These are phyloP conservation scores for Morone saxatilis DNA, from an alignment of 2,113 vertebrate genomes.

Conservation along the genomic window DNA sequence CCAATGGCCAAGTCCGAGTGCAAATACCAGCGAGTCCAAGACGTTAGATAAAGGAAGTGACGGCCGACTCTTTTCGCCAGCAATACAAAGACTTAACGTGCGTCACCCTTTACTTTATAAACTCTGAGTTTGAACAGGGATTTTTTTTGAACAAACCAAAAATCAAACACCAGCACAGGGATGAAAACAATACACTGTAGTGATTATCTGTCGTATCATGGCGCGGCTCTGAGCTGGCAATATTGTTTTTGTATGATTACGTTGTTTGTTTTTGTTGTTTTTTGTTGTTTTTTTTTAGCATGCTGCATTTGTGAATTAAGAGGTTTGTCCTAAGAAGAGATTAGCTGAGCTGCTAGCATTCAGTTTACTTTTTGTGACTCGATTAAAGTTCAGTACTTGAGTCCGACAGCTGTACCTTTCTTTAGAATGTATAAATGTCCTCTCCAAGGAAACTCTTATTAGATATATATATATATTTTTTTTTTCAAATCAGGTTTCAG, in stretches of 20 bases:
- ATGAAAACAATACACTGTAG: constrained; percentile 73
- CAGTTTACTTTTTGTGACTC: constrained; percentile 65
- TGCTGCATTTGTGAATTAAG: constrained; percentile 71
- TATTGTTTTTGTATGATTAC: constrained; percentile 61
- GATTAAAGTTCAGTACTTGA: constrained; percentile 43
- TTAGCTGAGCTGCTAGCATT: constrained; percentile 72
- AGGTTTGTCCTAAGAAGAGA: constrained; percentile 65
- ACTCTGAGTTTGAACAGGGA: constrained; percentile 60
- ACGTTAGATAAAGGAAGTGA: neutral
- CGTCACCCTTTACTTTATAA: constrained; percentile 42
- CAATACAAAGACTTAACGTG: constrained; percentile 68
- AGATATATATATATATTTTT: constrained; percentile 37
- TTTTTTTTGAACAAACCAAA: constrained; percentile 72
- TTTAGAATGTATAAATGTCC: constrained; percentile 81
- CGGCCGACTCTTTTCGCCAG: constrained; percentile 55
- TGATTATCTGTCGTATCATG: constrained; percentile 41
- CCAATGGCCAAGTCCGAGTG: too few species aligned
- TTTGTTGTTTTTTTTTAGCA: constrained; percentile 47
- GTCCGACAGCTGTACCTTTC: constrained; percentile 73
- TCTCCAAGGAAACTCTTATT: constrained; percentile 53
- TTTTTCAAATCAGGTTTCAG: constrained; percentile 73
- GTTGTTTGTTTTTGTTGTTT: constrained; percentile 5
- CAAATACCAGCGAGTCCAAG: too few species aligned
- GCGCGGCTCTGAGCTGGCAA: constrained; percentile 58
- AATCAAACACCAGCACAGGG: constrained; percentile 81